Conservation (phyloP, 2,113 vertebrate species). For the Zootoca vivipara region DNA sequence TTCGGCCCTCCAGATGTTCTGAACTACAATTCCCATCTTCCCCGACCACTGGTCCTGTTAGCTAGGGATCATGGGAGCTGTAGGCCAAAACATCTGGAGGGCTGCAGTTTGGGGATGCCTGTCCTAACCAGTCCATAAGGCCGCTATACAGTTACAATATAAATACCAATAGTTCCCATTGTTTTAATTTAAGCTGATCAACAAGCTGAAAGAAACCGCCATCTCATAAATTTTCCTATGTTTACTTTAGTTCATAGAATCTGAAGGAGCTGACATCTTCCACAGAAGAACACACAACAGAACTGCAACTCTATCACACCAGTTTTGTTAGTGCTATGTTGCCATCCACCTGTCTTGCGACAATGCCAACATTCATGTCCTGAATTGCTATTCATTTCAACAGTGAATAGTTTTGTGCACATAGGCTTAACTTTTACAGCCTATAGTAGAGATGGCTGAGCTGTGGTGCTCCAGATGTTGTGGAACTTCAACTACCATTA, state of each 20-base stretch:
- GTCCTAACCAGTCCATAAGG: neutral
- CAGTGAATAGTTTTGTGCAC: neutral
- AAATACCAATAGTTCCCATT: neutral
- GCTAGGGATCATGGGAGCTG: too few relatives aligned
- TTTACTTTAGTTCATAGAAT: neutral
- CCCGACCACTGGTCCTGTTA: too few relatives aligned
- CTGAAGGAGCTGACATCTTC: neutral
- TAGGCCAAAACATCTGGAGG: too few relatives aligned
- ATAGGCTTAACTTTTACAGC: neutral
- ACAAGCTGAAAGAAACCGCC: neutral
- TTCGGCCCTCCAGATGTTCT: too few relatives aligned
- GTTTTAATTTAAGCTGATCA: neutral
- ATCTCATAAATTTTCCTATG: neutral
- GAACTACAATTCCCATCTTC: too few relatives aligned
- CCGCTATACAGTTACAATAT: neutral
- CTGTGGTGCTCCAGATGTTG: too few relatives aligned
- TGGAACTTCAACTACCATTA: too few relatives aligned
- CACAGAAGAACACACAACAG: neutral
- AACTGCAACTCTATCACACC: neutral
- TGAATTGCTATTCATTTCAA: neutral
- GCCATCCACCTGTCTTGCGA: too few relatives aligned
- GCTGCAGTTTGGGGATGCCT: too few relatives aligned
- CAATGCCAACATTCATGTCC: neutral
- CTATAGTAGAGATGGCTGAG: too few relatives aligned
- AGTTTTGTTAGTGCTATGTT: neutral